Percentiles rank a stretch among this genome's conserved stretches.
phyloP scores from a whole-genome alignment of 2,888 invertebrate genomes.

The Priocnemis perturbator region DNA sequence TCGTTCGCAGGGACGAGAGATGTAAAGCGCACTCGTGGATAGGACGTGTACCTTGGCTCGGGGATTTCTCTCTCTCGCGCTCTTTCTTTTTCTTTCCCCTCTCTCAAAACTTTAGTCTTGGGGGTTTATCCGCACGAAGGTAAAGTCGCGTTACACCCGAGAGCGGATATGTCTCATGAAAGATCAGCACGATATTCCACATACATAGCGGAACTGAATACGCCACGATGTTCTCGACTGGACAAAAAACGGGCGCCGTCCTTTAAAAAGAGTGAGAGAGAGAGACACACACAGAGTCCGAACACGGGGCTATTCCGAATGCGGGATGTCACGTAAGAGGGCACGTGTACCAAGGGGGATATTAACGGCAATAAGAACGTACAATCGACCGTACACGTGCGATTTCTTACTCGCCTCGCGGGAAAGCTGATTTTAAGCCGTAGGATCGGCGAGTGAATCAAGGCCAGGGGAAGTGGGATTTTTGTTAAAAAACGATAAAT shows the following conservation, averaged over 20 bases:
- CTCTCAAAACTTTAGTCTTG: constrained; percentile 24
- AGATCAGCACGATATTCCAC: constrained; percentile 41
- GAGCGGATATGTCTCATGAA: constrained; percentile 43
- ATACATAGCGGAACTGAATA: constrained; percentile 12
- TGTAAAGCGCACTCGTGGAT: constrained; percentile 8
- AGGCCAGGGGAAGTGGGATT: too few species aligned
- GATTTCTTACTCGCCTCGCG: too few species aligned
- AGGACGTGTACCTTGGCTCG: constrained; percentile 6
- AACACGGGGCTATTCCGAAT: constrained; percentile 20
- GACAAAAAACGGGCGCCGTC: background rate
- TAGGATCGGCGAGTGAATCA: too few species aligned
- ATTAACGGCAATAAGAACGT: too few species aligned
- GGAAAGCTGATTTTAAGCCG: too few species aligned
- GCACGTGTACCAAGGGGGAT: background rate
- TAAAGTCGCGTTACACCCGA: constrained; percentile 35
- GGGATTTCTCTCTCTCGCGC: background rate
- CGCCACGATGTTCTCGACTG: background rate
- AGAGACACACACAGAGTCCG: constrained; percentile 6
- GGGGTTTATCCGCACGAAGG: constrained; percentile 36
- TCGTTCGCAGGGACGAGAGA: constrained; percentile 6
- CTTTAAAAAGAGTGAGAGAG: constrained; percentile 9
- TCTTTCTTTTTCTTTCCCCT: background rate
- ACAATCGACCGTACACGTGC: too few species aligned
- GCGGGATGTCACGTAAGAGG: constrained; percentile 17
- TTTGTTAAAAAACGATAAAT: too few species aligned